Percentiles rank a stretch among this genome's conserved stretches.
phyloP scores from a whole-genome alignment of 2,888 invertebrate genomes.

The Dioctria rufipes region DNA sequence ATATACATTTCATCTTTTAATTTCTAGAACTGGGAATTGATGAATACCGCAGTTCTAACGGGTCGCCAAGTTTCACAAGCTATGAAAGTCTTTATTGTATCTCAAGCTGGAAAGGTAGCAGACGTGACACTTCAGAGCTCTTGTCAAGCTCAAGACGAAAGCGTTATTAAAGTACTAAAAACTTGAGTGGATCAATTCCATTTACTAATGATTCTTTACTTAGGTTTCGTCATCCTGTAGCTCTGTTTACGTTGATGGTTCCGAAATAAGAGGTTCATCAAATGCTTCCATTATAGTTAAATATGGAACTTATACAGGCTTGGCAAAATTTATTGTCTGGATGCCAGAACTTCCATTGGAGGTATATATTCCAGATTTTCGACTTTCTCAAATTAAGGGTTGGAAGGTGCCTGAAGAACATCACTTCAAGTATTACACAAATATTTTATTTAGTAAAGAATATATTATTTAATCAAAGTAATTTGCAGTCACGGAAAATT shows the following conservation, averaged over 20 bases:
- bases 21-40: constrained; percentile 90
- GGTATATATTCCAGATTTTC: constrained; percentile 89
- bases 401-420: constrained; percentile 92
- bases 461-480: not conserved
- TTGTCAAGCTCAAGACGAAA: constrained; percentile 95
- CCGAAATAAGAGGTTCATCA: constrained; percentile 93
- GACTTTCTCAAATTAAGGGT: constrained; percentile 93
- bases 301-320: constrained; percentile 91
- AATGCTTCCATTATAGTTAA: constrained; percentile 95
- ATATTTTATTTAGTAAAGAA: not conserved
- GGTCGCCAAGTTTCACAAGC: constrained; percentile 95
- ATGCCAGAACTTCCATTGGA: constrained; percentile 96
- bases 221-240: constrained; percentile 97
- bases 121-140: constrained; percentile 96
- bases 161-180: constrained; percentile 89
- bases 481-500: constrained; percentile 73
- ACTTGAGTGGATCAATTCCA: not conserved
- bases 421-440: constrained; percentile 68
- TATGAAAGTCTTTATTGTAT: constrained; percentile 96
- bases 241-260: constrained; percentile 96
- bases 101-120: constrained; percentile 93
- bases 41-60: constrained; percentile 96
- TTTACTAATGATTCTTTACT: not conserved
- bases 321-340: constrained; percentile 94
- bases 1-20: not conserved